Evolutionary conservation across 2,113 vertebrate species (phyloP), one percentile per base, ranked within the genome.

Genomic region (Corapipo altera): DNA sequence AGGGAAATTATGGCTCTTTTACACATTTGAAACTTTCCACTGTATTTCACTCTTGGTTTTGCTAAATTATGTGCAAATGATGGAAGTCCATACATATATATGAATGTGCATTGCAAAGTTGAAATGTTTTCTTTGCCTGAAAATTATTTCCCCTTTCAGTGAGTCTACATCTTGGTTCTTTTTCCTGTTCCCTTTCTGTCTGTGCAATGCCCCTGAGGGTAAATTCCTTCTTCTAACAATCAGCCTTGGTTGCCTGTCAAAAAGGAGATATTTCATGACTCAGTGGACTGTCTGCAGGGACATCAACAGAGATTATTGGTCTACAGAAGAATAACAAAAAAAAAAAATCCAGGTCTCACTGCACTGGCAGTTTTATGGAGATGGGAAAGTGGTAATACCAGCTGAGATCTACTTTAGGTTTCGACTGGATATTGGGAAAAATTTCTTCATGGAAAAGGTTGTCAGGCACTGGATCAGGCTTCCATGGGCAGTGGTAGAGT

Each of bases 111-210:
- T 54, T 58, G 28, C 35, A 95, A 95, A 95, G 72, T 71, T 69
- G 82, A 97, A 97, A 84, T 88, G 88, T 90, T 97, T 97, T 96
- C 88, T 96, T 97, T 96, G 94, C 70, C 89, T 91, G 93, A 92
- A 97, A 97, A 97, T 94, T 43, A 95, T 95, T 97, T 92, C 92
- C 64, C 88, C 33, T 86, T 97, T 88, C 81, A 91, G 54, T 32
- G 44, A 55, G 55, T 54, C 37, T 95, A 73, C 65, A 20, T 57
- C 82, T 94, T 85, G 49, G 84, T 66, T 96, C 94, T 96, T 97
- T 93, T 92, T 93, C 71, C 32, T 11, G 1, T 44, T 90, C 48
- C 4, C 6, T 77, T 83, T 91, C 46, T 64, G 26, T 43, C 33
- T 65, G 9, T 44, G 43, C 30, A 58, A 8, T 44, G 41, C 10